Base-by-base conservation (phyloP, 1,140 invertebrate genomes). In the Pteromalus puparum region DNA sequence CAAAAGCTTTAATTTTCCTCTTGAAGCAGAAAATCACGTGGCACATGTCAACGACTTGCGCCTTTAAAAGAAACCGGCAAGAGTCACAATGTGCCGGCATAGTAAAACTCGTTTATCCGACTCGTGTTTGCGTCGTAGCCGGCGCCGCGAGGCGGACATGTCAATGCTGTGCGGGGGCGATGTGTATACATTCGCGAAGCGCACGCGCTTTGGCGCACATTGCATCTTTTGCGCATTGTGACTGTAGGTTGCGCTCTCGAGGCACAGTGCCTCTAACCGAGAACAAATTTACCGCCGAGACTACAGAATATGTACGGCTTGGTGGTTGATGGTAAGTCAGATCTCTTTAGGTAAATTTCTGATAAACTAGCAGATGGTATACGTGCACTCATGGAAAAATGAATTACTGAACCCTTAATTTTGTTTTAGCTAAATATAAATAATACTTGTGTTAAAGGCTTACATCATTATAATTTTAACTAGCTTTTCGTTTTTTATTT, bases 141-240 rank as follows among this genome's bases (percentile, higher is more conserved):
- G 78, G 78, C 68, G 15, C 24, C 67, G 38, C 15, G 38, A 68
- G 79, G 79, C 79, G 10, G 79, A 81, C 79, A 72, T 81, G 68
- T 28, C 79, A 81, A 81, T 38, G 30, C 28, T 61, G 24, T 61
- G 53, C 12, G 15, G 21, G 7, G 26, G 1, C 65, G n/a, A 26
- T 30, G 13, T 28, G 34, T 72, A 74, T 4, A 53, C 46, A 46
- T 48, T 28, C 42, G 74, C 53, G 53, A 74, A n/a, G 79, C 79
- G 79, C 79, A 81, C 79, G 79, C 79, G 79, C 79, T 24, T 78
- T 42, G 46, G 12, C 24, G 30, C 46, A 46, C 38, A 18, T 38
- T 42, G 73, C 30, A 74, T 38, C 74, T 76, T 76, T 76, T 42
- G 1, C 93, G 94, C 67, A 61, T 6, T 6, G 9, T 42, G 38